Evolutionary conservation across 2,113 vertebrate genomes (phyloP), one percentile per base, ranked within the genome.

Genomic region (Callospermophilus lateralis): DNA sequence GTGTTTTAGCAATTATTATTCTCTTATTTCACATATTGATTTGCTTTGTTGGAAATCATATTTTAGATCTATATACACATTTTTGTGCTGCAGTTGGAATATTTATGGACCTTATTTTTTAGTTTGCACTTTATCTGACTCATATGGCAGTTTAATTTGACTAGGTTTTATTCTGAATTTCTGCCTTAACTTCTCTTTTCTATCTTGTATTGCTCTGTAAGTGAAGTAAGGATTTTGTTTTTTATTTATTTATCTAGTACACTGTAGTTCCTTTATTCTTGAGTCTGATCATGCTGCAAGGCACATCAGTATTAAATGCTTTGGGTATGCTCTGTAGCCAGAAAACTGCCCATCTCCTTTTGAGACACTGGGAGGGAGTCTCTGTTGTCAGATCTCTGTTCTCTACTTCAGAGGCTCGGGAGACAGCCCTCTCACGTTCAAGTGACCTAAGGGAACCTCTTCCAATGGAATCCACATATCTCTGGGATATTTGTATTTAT

Each of bases 61-160:
- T 37, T 70, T 89, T 86, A 92, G 51, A 16, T 81, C 11, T 83
- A 55, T 11, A 67, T 83, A 72, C 9, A 67, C 58, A 51, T 63
- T 61, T 72, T 84, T 26, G 6, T 73, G 53, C 30, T 77, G 3
- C 2, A 81, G 32, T 4, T 39, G 1, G 9, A 65, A 87, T 72
- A 51, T 39, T 51, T 63, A 48, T 51, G 37, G 8, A 53, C 6
- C 2, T 8, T 15, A 73, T 45, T 81, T 86, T 90, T 79, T 28
- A 83, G 88, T 84, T 89, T 48, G 6, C 24, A 61, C 94, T 88
- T 94, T 95, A 85, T 77, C 39, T 81, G 12, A 67, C 8, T 77
- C 34, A 39, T 80, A n/a, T 22, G 17, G 39, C 20, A 70, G 51
- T 74, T 70, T 84, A 89, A 79, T 70, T 86, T 78, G 22, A 32